Evolutionary conservation across 2,113 vertebrate genomes (phyloP).

Genomic region (Pavo muticus): DNA sequence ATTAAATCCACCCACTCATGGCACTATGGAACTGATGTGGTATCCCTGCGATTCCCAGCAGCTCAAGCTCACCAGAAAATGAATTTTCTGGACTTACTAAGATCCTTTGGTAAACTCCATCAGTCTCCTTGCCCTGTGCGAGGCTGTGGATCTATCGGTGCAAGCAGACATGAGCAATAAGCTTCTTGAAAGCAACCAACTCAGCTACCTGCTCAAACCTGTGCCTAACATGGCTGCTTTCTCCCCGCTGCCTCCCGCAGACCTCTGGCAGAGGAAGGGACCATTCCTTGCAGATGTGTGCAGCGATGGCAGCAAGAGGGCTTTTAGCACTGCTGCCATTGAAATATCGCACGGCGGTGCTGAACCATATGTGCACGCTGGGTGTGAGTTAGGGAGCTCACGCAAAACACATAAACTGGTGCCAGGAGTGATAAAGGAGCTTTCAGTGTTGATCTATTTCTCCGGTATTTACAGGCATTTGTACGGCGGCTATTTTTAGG

Average conservation of each 20-base stretch:
- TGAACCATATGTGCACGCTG: neutral
- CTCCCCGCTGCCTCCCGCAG: neutral
- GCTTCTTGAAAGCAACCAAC: neutral
- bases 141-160: neutral
- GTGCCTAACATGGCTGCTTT: accelerated
- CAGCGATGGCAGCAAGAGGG: neutral
- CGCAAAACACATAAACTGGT: accelerated
- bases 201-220: accelerated
- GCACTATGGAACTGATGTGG: neutral
- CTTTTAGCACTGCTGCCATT: neutral
- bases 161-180: neutral
- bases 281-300: neutral
- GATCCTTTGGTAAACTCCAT: neutral
- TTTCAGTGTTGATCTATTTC: neutral
- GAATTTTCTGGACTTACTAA: neutral
- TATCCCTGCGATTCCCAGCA: neutral
- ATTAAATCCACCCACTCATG: neutral
- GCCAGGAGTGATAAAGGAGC: neutral
- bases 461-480: neutral
- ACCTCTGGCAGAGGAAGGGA: neutral
- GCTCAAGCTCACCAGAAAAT: neutral
- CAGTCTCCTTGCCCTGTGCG: accelerated
- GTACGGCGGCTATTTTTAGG: neutral
- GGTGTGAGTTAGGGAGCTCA: neutral
- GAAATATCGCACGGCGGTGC: neutral